Percentiles rank a stretch among this genome's conserved stretches.
These are phyloP conservation scores for Pygoscelis adeliae DNA, from an alignment of 2,113 vertebrate species.

Conservation along the genomic window DNA sequence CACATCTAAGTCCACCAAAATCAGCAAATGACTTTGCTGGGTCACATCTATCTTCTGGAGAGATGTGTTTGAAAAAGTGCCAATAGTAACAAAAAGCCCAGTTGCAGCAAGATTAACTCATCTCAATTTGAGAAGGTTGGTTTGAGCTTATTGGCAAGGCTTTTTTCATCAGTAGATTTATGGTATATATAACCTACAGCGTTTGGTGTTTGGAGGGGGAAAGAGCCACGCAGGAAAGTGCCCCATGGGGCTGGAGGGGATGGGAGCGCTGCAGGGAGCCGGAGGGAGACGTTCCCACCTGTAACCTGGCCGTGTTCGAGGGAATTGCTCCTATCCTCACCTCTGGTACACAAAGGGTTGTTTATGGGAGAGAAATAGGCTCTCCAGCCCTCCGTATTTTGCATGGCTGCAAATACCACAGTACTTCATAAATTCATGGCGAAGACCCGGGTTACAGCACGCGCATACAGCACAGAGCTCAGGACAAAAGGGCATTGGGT, in stretches of 20 bases:
- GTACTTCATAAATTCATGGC: neutral
- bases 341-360: neutral
- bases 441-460: neutral
- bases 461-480: neutral
- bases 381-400: neutral
- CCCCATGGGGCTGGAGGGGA: neutral
- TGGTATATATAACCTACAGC: too few species aligned
- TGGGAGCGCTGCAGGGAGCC: neutral
- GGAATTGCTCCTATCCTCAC: neutral
- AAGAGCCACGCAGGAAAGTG: fast-evolving
- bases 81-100: neutral
- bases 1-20: neutral
- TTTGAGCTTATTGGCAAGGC: neutral
- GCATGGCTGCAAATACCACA: neutral
- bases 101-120: neutral
- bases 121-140: neutral
- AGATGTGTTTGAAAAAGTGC: neutral
- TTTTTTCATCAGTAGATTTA: neutral
- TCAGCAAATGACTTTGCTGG: neutral
- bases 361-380: neutral
- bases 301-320: fast-evolving
- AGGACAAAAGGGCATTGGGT: neutral
- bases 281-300: neutral
- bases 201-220: neutral
- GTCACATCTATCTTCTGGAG: neutral